Evolutionary conservation across 2,113 vertebrate species (phyloP), one percentile per base, ranked within the genome.

Genomic region (Chinchilla lanigera): DNA sequence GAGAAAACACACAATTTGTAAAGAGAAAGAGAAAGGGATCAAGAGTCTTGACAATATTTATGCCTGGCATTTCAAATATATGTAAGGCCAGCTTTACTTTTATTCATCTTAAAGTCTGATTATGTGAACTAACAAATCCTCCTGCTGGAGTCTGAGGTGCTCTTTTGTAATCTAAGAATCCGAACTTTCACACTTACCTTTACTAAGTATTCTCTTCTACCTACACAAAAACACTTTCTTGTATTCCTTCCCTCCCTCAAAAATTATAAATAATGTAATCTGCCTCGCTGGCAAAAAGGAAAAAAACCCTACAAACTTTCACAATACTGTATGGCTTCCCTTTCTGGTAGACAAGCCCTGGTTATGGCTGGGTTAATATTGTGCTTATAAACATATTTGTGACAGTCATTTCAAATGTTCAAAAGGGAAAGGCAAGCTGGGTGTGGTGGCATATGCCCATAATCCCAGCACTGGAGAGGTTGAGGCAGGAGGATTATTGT

Each of bases 221-320:
- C 38, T 89, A 22, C 58, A 93, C 84, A 94, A 95, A 96, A 96
- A 92, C 38, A 56, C 0, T 63, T 94, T 89, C 90, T 52, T 78
- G 81, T 50, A 75, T 86, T 93, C 28, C 17, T 88, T 82, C 20
- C 6, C 14, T 80, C 41, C n/a, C 58, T 95, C 41, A 63, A n/a
- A 89, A 52, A 95, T 84, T 17, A 95, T 38, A 93, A 94, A 95
- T n/a, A 88, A 10, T 92, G 6, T 85, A 60, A 92, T 78, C 14
- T 97, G 71, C 58, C n/a, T 7, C 33, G 93, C 24, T 4, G 82
- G 38, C 93, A 85, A 85, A 83, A 13, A 24, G 24, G 20, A 13
- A 47, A 77, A 75, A 3, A 30, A 33, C 30, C 60, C 9, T 63
- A 89, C 88, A 67, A 91, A 73, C 50, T 75, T 44, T 81, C 50